Conservation (phyloP, 2,797 vertebrate species). For the Catostomus latipinnis region DNA sequence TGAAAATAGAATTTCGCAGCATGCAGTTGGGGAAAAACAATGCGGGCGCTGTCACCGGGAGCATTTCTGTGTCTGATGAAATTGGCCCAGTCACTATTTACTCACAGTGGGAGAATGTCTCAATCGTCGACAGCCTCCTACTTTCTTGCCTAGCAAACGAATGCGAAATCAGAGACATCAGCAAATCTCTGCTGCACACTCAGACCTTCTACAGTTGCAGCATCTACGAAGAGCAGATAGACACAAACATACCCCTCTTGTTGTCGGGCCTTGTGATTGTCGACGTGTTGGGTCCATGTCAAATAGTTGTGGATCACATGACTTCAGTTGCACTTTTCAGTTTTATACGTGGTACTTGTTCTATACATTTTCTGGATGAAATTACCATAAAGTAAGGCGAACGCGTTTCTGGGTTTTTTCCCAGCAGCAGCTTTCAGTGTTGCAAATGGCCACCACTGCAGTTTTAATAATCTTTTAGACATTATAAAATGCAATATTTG, state of each 20-base stretch:
- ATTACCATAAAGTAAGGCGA: no score
- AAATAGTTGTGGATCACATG: no score
- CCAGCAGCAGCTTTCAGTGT: no score
- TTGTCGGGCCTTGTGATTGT: background rate
- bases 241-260: background rate
- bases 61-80: constrained; percentile 72
- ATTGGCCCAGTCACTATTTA: constrained; percentile 74
- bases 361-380: no score
- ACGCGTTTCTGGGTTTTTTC: no score
- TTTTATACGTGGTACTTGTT: no score
- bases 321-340: no score
- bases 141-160: constrained; percentile 42
- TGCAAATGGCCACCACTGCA: no score
- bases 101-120: constrained; percentile 57
- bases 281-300: no score
- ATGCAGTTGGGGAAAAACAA: constrained; percentile 79
- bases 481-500: no score
- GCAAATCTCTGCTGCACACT: background rate
- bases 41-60: constrained; percentile 79
- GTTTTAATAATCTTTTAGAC: no score
- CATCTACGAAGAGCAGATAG: background rate
- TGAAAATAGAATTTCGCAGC: constrained; percentile 86
- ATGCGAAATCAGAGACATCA: constrained; percentile 5
- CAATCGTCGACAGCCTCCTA: constrained; percentile 48
- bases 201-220: background rate